Evolutionary conservation across 2,113 vertebrate genomes (phyloP).

Genomic region (Plectropomus leopardus): DNA sequence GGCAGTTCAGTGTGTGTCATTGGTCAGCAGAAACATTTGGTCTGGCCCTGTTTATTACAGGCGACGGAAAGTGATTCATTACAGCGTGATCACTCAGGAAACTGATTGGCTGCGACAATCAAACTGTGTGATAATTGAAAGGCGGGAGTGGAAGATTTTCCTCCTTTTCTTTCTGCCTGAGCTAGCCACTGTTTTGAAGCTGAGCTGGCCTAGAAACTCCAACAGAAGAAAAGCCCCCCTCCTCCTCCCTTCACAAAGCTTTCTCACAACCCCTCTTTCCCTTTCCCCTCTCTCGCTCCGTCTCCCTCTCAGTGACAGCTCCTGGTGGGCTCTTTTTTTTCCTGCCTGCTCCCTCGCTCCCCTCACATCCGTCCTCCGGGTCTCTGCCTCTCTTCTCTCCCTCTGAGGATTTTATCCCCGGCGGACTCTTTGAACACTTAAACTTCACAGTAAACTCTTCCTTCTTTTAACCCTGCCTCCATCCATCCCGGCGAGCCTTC

Average conservation of each 20-base stretch:
- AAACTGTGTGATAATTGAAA: conserved; percentile 72
- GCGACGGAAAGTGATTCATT: conserved; percentile 45
- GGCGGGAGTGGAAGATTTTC: conserved; percentile 48
- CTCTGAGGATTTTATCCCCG: conserved; percentile 63
- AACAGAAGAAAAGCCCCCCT: conserved; percentile 59
- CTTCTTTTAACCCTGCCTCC: conserved; percentile 48
- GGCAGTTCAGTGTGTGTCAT: conserved; percentile 4
- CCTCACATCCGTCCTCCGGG: conserved; percentile 75
- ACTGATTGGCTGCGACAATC: conserved; percentile 71
- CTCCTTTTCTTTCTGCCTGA: conserved; percentile 56
- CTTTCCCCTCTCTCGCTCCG: conserved; percentile 61
- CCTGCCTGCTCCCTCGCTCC: conserved; percentile 49
- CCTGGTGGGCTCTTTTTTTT: conserved; percentile 69
- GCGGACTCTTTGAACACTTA: conserved; percentile 67
- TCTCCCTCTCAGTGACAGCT: conserved; percentile 71
- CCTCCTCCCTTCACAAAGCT: conserved; percentile 48
- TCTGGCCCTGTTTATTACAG: conserved; percentile 15
- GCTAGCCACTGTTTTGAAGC: conserved; percentile 54
- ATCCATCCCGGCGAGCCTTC: conserved; percentile 33
- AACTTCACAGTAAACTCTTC: conserved; percentile 65
- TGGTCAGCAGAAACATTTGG: conserved; percentile 5
- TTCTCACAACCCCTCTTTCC: conserved; percentile 70
- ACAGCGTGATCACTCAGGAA: conserved; percentile 37
- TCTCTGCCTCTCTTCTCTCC: conserved; percentile 56
- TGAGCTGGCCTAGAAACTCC: conserved; percentile 69